phyloP scores from a whole-genome alignment of 2,797 vertebrate species.

The Oophaga sylvatica region DNA sequence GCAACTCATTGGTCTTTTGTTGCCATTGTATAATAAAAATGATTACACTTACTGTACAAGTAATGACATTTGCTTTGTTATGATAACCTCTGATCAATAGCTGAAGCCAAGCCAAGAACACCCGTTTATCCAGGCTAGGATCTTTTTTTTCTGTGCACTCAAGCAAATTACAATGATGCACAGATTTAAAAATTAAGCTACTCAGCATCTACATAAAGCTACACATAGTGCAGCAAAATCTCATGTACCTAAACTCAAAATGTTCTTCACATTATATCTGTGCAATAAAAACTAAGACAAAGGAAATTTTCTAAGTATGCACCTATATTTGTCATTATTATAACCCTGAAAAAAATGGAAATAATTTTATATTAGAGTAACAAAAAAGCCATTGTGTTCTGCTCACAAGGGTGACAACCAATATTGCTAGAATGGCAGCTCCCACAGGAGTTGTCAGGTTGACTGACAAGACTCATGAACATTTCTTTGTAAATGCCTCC shows the following conservation, averaged over 20 bases:
- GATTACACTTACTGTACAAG: slow-evolving; percentile 8
- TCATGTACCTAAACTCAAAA: background rate
- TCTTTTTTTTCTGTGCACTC: slow-evolving; percentile 41
- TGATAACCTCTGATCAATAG: slow-evolving; percentile 55
- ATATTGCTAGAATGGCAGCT: background rate
- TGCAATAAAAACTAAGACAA: background rate
- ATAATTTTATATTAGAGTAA: no score
- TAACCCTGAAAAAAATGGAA: background rate
- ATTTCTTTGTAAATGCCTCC: background rate
- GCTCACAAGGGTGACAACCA: no score
- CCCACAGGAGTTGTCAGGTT: background rate
- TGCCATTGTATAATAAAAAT: slow-evolving; percentile 15
- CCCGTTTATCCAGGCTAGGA: background rate
- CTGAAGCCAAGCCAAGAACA: slow-evolving; percentile 45
- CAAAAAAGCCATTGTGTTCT: no score
- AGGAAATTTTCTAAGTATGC: no score
- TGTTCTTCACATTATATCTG: background rate
- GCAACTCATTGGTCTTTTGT: background rate
- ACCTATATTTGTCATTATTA: background rate
- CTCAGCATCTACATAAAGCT: background rate
- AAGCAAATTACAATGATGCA: slow-evolving; percentile 40
- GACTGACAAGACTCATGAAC: background rate
- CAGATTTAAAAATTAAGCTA: background rate
- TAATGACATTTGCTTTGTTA: slow-evolving; percentile 25
- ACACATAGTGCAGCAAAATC: background rate